A percentile compares a stretch with the other conserved stretches of the same genome.
Evolutionary conservation across 2,113 vertebrate genomes (phyloP).

Genomic region (Lamprotornis superbus): DNA sequence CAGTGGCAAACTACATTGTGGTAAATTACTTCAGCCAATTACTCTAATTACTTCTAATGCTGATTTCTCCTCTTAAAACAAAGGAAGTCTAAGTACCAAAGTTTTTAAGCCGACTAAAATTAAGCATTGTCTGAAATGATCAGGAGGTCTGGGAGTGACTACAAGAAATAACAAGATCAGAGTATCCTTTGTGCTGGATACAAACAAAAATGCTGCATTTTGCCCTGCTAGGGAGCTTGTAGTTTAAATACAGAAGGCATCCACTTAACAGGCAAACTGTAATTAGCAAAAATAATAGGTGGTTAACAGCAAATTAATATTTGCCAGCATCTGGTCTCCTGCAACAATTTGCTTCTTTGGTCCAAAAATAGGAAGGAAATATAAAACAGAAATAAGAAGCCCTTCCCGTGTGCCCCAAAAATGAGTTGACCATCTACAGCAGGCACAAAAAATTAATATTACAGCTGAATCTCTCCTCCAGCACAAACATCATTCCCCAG

Average conservation of each 20-base stretch:
- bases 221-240: background rate
- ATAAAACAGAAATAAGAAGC: background rate
- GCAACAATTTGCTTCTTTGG: background rate
- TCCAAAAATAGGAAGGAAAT: background rate
- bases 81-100: background rate
- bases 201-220: background rate
- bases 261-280: background rate
- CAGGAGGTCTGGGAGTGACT: background rate
- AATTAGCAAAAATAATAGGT: slow-evolving; percentile 4
- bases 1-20: background rate
- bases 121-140: background rate
- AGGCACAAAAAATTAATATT: background rate
- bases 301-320: background rate
- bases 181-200: background rate
- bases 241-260: slow-evolving; percentile 9
- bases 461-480: background rate
- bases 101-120: background rate
- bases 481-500: background rate
- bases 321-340: background rate
- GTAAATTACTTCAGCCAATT: background rate
- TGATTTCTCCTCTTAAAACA: background rate
- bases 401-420: accelerated
- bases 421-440: accelerated
- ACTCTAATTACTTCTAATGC: background rate
- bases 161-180: background rate